A percentile compares a stretch with the other conserved stretches of the same genome.
Evolutionary conservation across 2,888 invertebrate genomes (phyloP).

Genomic region (Encarsia formosa): DNA sequence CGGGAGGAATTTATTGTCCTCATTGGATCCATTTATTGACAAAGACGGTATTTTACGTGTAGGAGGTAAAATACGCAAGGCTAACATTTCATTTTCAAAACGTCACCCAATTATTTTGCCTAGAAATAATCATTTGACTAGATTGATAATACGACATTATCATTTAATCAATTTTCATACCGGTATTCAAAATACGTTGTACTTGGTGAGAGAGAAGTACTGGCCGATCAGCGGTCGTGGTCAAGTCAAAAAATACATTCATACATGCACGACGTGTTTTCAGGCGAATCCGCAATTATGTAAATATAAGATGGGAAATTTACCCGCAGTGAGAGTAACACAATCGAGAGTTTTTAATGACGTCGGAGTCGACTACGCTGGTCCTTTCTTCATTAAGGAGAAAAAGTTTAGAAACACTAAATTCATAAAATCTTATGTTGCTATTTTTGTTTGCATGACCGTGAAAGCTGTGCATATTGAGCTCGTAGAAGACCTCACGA

Average conservation of each 20-base stretch:
- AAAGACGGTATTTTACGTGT: constrained; percentile 30
- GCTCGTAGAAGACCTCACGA: constrained; percentile 19
- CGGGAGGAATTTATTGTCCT: background rate
- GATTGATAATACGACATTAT: constrained; percentile 28
- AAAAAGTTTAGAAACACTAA: constrained; percentile 14
- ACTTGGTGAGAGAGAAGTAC: constrained; percentile 10
- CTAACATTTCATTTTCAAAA: constrained; percentile 23
- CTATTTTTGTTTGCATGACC: constrained; percentile 16
- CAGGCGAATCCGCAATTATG: constrained; percentile 1
- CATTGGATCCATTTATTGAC: constrained; percentile 28
- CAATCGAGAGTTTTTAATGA: constrained; percentile 9
- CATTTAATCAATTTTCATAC: constrained; percentile 29
- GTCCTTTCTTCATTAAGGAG: constrained; percentile 20
- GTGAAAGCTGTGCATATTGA: constrained; percentile 23
- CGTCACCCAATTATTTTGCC: constrained; percentile 35
- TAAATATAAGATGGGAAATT: constrained; percentile 19
- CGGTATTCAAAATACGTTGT: constrained; percentile 28
- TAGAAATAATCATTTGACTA: constrained; percentile 28
- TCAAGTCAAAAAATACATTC: constrained; percentile 9
- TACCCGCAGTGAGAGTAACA: constrained; percentile 4
- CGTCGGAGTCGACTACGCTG: constrained; percentile 20
- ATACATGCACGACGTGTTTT: constrained; percentile 15
- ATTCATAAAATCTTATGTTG: constrained; percentile 10
- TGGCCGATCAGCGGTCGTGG: constrained; percentile 20
- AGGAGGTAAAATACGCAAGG: constrained; percentile 31